These are phyloP conservation scores for Gephyroberyx darwinii DNA, from an alignment of 2,797 vertebrate species.

Conservation along the genomic window DNA sequence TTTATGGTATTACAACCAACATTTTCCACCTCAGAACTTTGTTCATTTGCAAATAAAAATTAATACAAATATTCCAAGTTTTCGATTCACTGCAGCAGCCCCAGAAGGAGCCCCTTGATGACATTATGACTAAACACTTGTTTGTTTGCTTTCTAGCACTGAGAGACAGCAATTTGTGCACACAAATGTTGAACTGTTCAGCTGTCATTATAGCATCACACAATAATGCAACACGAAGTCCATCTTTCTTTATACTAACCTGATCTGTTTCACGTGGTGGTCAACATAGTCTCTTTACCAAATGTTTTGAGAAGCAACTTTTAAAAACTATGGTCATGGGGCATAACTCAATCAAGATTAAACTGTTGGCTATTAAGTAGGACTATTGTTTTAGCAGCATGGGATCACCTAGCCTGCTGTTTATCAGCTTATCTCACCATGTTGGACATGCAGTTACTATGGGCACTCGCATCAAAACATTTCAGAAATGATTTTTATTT, in stretches of 20 bases:
- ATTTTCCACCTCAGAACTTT: too few species aligned
- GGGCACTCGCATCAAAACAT: conserved; percentile 16
- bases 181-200: not conserved
- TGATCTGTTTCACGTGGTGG: too few species aligned
- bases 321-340: too few species aligned
- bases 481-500: conserved; percentile 42
- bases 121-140: not conserved
- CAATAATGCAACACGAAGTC: too few species aligned
- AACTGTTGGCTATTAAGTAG: not conserved
- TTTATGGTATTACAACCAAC: too few species aligned
- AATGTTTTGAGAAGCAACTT: too few species aligned
- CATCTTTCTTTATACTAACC: too few species aligned
- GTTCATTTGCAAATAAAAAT: not conserved
- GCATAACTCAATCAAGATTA: not conserved
- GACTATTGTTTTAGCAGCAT: not conserved
- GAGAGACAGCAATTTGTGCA: not conserved
- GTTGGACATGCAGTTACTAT: conserved; percentile 3
- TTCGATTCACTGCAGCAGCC: not conserved
- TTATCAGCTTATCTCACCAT: not conserved
- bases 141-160: not conserved
- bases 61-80: not conserved
- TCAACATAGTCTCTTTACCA: too few species aligned
- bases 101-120: not conserved
- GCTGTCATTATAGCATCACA: not conserved
- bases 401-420: not conserved